These are phyloP conservation scores for Neostethus bicornis DNA, from an alignment of 2,797 vertebrate genomes.

Conservation along the genomic window DNA sequence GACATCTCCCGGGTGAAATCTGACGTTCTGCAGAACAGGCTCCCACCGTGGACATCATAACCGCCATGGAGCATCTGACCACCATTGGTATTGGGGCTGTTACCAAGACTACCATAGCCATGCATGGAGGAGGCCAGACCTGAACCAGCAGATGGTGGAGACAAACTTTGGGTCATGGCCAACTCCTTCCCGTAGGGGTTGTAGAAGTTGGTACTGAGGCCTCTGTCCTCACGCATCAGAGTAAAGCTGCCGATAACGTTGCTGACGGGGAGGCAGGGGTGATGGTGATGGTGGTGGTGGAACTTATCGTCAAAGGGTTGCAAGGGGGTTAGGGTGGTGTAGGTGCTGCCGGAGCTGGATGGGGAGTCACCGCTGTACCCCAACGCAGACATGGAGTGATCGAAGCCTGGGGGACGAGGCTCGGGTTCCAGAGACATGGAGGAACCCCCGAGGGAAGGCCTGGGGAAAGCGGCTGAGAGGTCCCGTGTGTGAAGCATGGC, in stretches of 20 bases:
- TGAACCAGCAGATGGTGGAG: conserved; percentile 74
- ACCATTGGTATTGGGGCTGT: conserved; percentile 71
- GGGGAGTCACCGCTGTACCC: conserved; percentile 85
- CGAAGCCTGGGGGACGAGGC: conserved; percentile 75
- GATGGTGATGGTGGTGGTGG: conserved; percentile 84
- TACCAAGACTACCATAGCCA: conserved; percentile 80
- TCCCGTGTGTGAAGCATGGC: conserved; percentile 82
- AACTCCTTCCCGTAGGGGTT: conserved; percentile 85
- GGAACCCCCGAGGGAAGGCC: conserved; percentile 81
- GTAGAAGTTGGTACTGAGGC: conserved; percentile 83
- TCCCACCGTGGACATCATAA: conserved; percentile 82
- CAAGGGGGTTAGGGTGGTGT: conserved; percentile 85
- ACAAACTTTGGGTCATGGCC: conserved; percentile 81
- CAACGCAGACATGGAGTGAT: conserved; percentile 83
- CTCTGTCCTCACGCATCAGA: conserved; percentile 84
- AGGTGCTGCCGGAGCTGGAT: conserved; percentile 80
- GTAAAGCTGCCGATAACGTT: conserved; percentile 88
- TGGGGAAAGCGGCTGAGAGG: conserved; percentile 81
- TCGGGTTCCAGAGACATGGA: conserved; percentile 83
- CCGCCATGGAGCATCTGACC: conserved; percentile 78
- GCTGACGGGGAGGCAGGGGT: conserved; percentile 84
- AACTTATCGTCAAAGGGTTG: conserved; percentile 88
- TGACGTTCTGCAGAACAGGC: conserved; percentile 83
- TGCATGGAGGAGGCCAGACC: conserved; percentile 81
- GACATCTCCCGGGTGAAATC: conserved; percentile 86